Conservation (phyloP, 2,888 invertebrate genomes). For the Xanthia icteritia region DNA sequence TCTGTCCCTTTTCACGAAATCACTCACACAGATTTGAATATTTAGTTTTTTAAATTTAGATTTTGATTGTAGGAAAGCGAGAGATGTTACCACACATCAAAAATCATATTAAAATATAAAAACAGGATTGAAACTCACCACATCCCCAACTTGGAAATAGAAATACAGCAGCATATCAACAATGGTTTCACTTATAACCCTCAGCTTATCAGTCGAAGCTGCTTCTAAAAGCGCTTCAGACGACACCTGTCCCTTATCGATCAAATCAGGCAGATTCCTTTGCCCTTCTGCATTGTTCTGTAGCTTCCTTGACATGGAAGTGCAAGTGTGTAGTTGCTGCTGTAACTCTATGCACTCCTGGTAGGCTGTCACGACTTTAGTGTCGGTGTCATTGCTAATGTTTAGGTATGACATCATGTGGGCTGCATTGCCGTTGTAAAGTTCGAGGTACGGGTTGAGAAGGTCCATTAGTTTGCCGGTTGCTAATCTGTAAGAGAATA, state of each 20-base stretch:
- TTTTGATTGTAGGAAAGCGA: too few species aligned
- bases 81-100: too few species aligned
- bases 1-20: too few species aligned
- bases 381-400: constrained; percentile 91
- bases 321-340: constrained; percentile 96
- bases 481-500: constrained; percentile 93
- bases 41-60: too few species aligned
- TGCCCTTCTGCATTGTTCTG: constrained; percentile 90
- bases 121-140: constrained; percentile 75
- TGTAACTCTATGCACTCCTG: constrained; percentile 97
- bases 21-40: too few species aligned
- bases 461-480: constrained; percentile 95
- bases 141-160: constrained; percentile 89
- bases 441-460: constrained; percentile 93
- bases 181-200: constrained; percentile 95
- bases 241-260: constrained; percentile 78
- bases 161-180: constrained; percentile 95
- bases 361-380: constrained; percentile 86
- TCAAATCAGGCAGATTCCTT: constrained; percentile 77
- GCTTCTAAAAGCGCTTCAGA: constrained; percentile 88
- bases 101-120: neutral
- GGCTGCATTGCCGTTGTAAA: constrained; percentile 95
- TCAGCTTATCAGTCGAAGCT: constrained; percentile 95
- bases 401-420: constrained; percentile 96
- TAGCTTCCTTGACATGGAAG: constrained; percentile 93